Evolutionary conservation across 2,888 invertebrate species (phyloP).

Genomic region (Epsilonema sp.): DNA sequence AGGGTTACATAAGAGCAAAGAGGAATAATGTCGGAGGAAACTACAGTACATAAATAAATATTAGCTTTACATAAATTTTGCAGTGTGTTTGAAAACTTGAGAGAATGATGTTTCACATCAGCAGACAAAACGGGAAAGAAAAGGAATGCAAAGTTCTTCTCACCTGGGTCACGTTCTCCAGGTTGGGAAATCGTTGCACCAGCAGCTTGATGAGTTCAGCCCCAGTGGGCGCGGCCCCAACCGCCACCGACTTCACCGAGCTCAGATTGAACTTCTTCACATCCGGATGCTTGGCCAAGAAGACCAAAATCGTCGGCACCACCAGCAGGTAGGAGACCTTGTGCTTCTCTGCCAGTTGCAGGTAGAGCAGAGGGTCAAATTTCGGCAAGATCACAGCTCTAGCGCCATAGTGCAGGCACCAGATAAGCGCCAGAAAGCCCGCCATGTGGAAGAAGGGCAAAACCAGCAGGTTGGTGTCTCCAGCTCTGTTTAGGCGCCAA

Average conservation of each 20-base stretch:
- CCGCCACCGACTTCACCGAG: slow-evolving; percentile 2
- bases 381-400: background rate
- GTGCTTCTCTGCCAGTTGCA: background rate
- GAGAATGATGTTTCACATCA: too few relatives aligned
- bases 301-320: slow-evolving; percentile 1
- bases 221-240: slow-evolving; percentile 5
- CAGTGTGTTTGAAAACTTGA: too few relatives aligned
- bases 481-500: too few relatives aligned
- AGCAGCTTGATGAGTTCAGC: slow-evolving; percentile 1
- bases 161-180: slow-evolving; percentile 2
- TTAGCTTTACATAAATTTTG: too few relatives aligned
- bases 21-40: too few relatives aligned
- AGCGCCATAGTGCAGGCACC: background rate
- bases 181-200: slow-evolving; percentile 1
- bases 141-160: too few relatives aligned
- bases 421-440: slow-evolving; percentile 36
- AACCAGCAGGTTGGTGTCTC: too few relatives aligned
- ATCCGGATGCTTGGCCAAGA: background rate
- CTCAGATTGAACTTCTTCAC: background rate
- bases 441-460: slow-evolving; percentile 66
- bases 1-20: too few relatives aligned
- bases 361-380: background rate
- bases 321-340: background rate
- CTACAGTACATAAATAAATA: too few relatives aligned
- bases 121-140: too few relatives aligned